Percentiles rank a stretch among this genome's conserved stretches.
Evolutionary conservation across 2,888 invertebrate genomes (phyloP).

Genomic region (Cerastoderma edule): DNA sequence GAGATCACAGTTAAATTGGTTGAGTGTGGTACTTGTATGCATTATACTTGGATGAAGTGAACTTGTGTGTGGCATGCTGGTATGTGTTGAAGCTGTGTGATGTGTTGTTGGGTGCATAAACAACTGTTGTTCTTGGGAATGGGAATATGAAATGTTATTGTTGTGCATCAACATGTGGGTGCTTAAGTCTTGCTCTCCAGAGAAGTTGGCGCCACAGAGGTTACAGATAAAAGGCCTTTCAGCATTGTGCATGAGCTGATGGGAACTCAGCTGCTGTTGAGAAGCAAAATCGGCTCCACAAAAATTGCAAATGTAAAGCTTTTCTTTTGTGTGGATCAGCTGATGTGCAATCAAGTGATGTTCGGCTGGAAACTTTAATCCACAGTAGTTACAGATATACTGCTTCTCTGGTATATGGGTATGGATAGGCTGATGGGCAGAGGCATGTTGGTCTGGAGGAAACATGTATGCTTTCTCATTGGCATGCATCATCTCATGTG

Average conservation of each 20-base stretch:
- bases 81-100: too few relatives aligned
- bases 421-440: slow-evolving; percentile 20
- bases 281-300: slow-evolving; percentile 17
- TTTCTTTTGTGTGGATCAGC: slow-evolving; percentile 20
- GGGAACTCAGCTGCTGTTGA: slow-evolving; percentile 13
- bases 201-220: slow-evolving; percentile 19
- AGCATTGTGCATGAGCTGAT: slow-evolving; percentile 21
- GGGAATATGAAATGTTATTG: slow-evolving; percentile 3
- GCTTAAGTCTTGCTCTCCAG: slow-evolving; percentile 14
- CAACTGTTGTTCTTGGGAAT: slow-evolving; percentile 15
- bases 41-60: too few relatives aligned
- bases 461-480: neutral
- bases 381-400: slow-evolving; percentile 22
- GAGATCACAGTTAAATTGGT: slow-evolving; percentile 14
- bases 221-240: slow-evolving; percentile 21
- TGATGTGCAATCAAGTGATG: slow-evolving; percentile 11
- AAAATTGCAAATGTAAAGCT: slow-evolving; percentile 18
- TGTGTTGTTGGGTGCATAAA: neutral
- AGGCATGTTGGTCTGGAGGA: too few relatives aligned
- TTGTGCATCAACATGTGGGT: slow-evolving; percentile 22
- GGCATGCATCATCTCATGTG: slow-evolving; percentile 12
- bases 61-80: too few relatives aligned
- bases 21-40: neutral
- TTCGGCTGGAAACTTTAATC: slow-evolving; percentile 15
- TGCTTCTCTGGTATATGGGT: slow-evolving; percentile 2